Evolutionary conservation across 2,888 invertebrate genomes (phyloP).

Genomic region (Habroteleia sp.): DNA sequence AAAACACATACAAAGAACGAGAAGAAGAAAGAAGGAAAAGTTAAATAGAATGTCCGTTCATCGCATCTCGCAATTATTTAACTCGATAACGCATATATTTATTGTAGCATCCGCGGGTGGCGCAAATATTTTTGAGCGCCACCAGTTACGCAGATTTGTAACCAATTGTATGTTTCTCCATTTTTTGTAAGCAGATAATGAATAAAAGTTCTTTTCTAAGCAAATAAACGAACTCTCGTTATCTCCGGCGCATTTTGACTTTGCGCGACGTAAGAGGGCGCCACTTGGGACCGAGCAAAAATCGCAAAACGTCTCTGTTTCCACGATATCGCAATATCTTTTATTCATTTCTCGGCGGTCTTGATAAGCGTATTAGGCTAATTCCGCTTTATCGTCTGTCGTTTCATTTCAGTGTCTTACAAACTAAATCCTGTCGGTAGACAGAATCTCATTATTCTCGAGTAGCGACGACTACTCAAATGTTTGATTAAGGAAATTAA

Average conservation of each 20-base stretch:
- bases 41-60: neutral
- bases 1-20: neutral
- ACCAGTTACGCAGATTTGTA: no score
- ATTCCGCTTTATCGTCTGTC: slow-evolving; percentile 62
- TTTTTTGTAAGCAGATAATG: neutral
- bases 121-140: no score
- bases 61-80: neutral
- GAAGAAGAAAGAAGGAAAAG: neutral
- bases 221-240: neutral
- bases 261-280: neutral
- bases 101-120: neutral
- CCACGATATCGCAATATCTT: slow-evolving; percentile 49
- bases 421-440: slow-evolving; percentile 63
- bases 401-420: slow-evolving; percentile 63
- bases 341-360: slow-evolving; percentile 58
- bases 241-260: no score
- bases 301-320: slow-evolving; percentile 1
- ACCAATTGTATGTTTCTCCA: neutral
- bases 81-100: slow-evolving; percentile 3
- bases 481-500: slow-evolving; percentile 65
- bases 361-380: slow-evolving; percentile 62
- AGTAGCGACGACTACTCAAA: slow-evolving; percentile 60
- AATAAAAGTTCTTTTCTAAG: neutral
- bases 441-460: slow-evolving; percentile 63
- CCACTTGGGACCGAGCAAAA: neutral